Base-by-base conservation (phyloP, 2,113 vertebrate genomes). In the Leptodactylus fuscus region DNA sequence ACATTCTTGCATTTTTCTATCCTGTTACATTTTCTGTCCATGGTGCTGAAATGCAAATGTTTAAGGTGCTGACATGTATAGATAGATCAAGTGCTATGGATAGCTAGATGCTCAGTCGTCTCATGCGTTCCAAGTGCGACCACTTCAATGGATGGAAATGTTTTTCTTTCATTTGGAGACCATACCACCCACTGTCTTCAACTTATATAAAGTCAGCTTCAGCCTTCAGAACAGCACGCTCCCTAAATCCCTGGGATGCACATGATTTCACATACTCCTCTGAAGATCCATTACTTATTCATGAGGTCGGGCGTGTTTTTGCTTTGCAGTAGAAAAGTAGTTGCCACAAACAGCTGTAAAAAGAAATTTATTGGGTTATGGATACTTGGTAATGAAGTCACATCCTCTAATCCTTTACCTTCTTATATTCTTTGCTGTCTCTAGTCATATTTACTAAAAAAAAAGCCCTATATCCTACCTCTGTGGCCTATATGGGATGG, bases 201-300 rank as follows among this genome's bases (percentile, higher is more conserved):
- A 34, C 24, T 76, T 76, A 29, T 51, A 29, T 8, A 76, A 32
- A 51, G 74, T 51, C 46, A 76, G 48, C 74, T 51, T 9, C 74
- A 76, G 74, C 46, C 48, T 76, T 76, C 27, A 76, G 48, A 76
- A 51, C 74, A 76, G 74, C 48, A 11, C 15, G 74, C 22, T 51
- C 74, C 74, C 27, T 15, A 34, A 51, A 51, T 76, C 46, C 46
- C 74, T 22, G 74, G 48, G 74, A 51, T 22, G 46, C 27, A 48
- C 24, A 48, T 29, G 44, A 75, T n/a, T 48, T 75, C 73, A 48
- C 73, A 75, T 24, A 75, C 74, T 76, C 74, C 48, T 76, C 48
- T 76, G 36, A 76, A 51, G 74, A 34, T 29, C 46, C 4, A 51
- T 76, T 34, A 51, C 12, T 76, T 51, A 76, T 76, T 76, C 74